These are phyloP conservation scores for Halotydeus destructor DNA, from an alignment of 1,140 invertebrate species.

Conservation along the genomic window DNA sequence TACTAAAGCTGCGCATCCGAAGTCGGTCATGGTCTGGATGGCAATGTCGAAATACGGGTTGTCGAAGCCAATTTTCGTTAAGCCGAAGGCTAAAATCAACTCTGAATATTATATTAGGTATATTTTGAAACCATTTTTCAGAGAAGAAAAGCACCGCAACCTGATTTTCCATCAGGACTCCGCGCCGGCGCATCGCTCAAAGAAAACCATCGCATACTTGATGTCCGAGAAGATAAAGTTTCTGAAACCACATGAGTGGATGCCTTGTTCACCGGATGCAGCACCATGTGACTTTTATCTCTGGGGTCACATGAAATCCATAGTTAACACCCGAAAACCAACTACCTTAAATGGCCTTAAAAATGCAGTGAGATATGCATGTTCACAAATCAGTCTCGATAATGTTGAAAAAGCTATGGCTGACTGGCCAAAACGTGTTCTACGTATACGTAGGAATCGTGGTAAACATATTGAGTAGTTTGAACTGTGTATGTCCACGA, in stretches of 20 bases:
- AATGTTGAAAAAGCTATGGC: background rate
- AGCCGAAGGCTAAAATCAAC: background rate
- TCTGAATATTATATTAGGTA: background rate
- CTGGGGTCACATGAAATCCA: constrained; percentile 5
- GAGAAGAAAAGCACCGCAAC: background rate
- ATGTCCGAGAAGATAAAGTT: background rate
- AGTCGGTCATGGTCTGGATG: constrained; percentile 1
- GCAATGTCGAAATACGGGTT: background rate
- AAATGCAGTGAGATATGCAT: background rate
- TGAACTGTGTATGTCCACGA: too few relatives aligned
- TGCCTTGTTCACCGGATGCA: constrained; percentile 4
- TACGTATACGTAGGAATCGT: too few relatives aligned
- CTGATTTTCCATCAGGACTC: background rate
- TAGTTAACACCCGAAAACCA: background rate
- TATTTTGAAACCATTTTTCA: constrained; percentile 3
- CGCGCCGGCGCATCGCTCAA: background rate
- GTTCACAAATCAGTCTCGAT: background rate
- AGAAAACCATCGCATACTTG: background rate
- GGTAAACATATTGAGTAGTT: too few relatives aligned
- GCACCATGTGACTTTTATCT: constrained; percentile 7
- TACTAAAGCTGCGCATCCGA: background rate
- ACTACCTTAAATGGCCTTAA: background rate
- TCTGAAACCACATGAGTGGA: background rate
- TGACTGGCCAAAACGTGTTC: background rate
- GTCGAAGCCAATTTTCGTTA: background rate